phyloP scores from a whole-genome alignment of 2,113 vertebrate genomes.

The Oreochromis tanganicae region DNA sequence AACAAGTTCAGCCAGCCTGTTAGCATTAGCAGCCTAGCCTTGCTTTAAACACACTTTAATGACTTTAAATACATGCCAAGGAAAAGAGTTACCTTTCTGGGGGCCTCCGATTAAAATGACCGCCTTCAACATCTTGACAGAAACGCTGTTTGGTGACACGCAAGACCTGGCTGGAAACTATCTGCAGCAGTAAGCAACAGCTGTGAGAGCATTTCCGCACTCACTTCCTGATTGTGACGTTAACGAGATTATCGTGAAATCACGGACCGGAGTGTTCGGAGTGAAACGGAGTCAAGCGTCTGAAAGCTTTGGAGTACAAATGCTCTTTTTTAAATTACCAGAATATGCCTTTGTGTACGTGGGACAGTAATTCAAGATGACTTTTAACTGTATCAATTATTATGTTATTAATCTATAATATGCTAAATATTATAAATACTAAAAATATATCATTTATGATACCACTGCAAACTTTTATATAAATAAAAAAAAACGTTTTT shows the following conservation, averaged over 20 bases:
- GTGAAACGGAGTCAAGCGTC: background rate
- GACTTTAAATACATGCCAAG: background rate
- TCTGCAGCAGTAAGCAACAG: background rate
- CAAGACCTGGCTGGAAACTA: background rate
- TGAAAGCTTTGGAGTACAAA: background rate
- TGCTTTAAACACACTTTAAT: background rate
- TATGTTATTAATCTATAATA: background rate
- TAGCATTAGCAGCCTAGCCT: conserved; percentile 10
- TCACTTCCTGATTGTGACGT: conserved; percentile 20
- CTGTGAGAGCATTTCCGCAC: background rate
- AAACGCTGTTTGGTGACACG: background rate
- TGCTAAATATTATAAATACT: background rate
- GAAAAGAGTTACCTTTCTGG: conserved; percentile 81
- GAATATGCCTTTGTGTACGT: background rate
- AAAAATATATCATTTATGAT: background rate
- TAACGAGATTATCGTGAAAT: background rate
- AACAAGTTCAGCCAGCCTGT: background rate
- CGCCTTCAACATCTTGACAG: conserved; percentile 82
- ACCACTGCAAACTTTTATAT: background rate
- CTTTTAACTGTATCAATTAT: background rate
- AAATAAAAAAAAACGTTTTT: background rate
- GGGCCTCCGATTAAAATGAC: conserved; percentile 94
- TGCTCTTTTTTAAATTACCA: background rate
- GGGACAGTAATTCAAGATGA: background rate
- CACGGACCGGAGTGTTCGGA: background rate